Evolutionary conservation across 2,113 vertebrate species (phyloP), one percentile per base, ranked within the genome.

Genomic region (Puffinus mauretanicus): DNA sequence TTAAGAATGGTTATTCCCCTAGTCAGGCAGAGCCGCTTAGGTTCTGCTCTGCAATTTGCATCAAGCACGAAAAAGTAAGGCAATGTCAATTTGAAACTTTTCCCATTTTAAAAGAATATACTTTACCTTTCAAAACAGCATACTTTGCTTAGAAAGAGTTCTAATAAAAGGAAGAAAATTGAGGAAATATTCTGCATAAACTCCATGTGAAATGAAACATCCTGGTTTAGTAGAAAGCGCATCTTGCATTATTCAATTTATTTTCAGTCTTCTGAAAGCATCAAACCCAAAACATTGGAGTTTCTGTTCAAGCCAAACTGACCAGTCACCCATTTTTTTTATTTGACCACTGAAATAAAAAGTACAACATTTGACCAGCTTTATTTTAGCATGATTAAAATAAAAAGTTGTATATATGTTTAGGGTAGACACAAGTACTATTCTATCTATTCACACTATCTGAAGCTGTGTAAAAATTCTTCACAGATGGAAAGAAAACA

Each of bases 241-340:
- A 58, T 3, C 4, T 55, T 92, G 72, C 34, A n/a, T 38, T 49
- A 55, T 27, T 34, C 9, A 42, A 9, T 76, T 76, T 85, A 42
- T 66, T 86, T 77, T 51, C 26, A 57, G 13, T 27, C 6, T 79
- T 91, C 44, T 40, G 6, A 85, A 93, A 67, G 6, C 8, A 66
- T 49, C 42, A 78, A 62, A 49, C 3, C 6, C 10, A 36, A 75
- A 20, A 51, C 0, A 0, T 29, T 73, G 73, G 27, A 8, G 3
- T 38, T 85, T 71, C 25, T 38, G 3, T 84, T 91, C 40, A 85
- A 75, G 16, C 13, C 21, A 79, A 71, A 29, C 7, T 47, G 17
- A 65, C 13, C 11, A 51, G 5, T 58, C 1, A 1, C 0, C 3
- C 19, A 0, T 29, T 55, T 15, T 16, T 51, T 60, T 42, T 5